Evolutionary conservation across 2,888 invertebrate genomes (phyloP), one percentile per base, ranked within the genome.

Genomic region (Teleogryllus oceanicus): DNA sequence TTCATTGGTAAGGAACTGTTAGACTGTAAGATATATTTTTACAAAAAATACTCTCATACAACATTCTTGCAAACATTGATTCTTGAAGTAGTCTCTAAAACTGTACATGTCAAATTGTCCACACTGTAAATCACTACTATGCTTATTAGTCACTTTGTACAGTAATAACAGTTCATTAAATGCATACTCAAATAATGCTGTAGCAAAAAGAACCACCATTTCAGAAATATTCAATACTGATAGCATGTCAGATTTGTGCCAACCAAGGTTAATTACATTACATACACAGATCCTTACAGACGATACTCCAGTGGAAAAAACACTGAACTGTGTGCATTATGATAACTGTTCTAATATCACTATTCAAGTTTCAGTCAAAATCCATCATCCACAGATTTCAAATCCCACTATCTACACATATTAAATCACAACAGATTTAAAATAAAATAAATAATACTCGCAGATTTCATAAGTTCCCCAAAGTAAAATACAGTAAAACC

Each of bases 41-140:
- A 62, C 16, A 62, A 62, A 62, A 62, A 62, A 62, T n/a, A 62
- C 62, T 18, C n/a, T 62, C 62, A 62, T 62, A 62, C 62, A 62
- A 13, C 62, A 62, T 62, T 62, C 62, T 62, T 62, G 62, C 62
- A 12, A 62, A 62, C 62, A 62, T 11, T 62, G 3, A 62, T 62
- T 62, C 13, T 18, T 13, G n/a, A n/a, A 62, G 13, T 18, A 62
- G n/a, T 62, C 16, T 62, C 62, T 62, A 62, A 13, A 62, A 18
- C 62, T 62, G 62, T 62, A 62, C 62, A 62, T 18, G 62, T 37
- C 37, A 62, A 62, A 18, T n/a, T 18, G 4, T 62, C n/a, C 62
- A 62, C n/a, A 62, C 62, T 18, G 62, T 62, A 18, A 12, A 12
- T n/a, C 13, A 62, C 62, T 62, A 62, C 62, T 62, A 62, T 18